Base-by-base conservation (phyloP, 1,140 invertebrate genomes). In the Steinernema feltiae region DNA sequence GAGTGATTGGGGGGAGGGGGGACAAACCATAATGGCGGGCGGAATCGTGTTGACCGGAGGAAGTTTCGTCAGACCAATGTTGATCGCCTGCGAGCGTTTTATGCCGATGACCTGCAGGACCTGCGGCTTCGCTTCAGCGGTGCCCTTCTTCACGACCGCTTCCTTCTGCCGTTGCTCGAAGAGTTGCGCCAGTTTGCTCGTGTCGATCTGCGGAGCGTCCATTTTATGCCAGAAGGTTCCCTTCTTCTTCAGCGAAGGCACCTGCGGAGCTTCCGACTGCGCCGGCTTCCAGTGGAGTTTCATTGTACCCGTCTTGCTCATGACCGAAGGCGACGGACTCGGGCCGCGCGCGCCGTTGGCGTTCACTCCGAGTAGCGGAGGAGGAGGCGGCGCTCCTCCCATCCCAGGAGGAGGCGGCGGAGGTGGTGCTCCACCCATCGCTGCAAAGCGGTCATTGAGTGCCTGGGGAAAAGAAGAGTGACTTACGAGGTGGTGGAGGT, bases 61-160 rank as follows among this genome's bases (percentile, higher is more conserved):
- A 78, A 99, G 88, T 87, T 98, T 98, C 12, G 96, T 99, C 91
- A 99, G 94, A n/a, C 95, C 95, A 83, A 99, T 99, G 87, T 99
- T 99, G 80, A 99, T 99, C 15, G 95, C 95, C 88, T 99, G 98
- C 0, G 96, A 99, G 79, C 97, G 89, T 86, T 99, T 99, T 29
- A 94, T 92, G 87, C 98, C 95, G 85, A 99, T 88, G 30, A 99
- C 95, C 53, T 97, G 93, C 73, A 98, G 92, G 87, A 95, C 93
- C 87, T 95, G 93, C 85, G 82, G 80, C 53, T 93, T 97, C 86
- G 81, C 48, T 70, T 97, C 87, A 92, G 94, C 88, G 92, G 90
- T 87, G 94, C 93, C 69, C 76, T 85, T 85, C 80, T 79, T 82
- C 21, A 81, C 72, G 12, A 96, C 93, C 78, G 95, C 89, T 89